phyloP scores from a whole-genome alignment of 1,140 invertebrate genomes.

The Pseudomyrmex flavicornis region DNA sequence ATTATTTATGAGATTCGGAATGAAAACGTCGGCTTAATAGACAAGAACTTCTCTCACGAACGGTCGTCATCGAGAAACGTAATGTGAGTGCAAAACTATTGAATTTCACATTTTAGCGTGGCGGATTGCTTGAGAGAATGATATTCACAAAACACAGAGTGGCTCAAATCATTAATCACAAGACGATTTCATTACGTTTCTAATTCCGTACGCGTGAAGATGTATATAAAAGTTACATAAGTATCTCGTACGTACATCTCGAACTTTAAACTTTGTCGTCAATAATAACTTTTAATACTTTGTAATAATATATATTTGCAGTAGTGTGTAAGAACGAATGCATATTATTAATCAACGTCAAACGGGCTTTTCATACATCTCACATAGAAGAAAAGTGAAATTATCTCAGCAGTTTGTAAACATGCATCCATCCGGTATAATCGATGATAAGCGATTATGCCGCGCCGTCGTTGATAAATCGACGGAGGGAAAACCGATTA shows the following conservation, averaged over 20 bases:
- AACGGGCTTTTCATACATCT: conserved; percentile 28
- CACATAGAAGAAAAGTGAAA: conserved; percentile 27
- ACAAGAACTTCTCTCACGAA: conserved; percentile 57
- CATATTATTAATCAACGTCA: conserved; percentile 41
- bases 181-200: no score
- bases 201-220: no score
- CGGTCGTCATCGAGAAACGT: conserved; percentile 11
- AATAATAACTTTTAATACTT: conserved; percentile 15
- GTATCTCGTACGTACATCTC: background rate
- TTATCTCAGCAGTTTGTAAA: conserved; percentile 52
- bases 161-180: conserved; percentile 6
- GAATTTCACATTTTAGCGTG: background rate
- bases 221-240: no score
- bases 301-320: no score
- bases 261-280: background rate
- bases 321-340: no score
- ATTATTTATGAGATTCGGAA: conserved; percentile 71
- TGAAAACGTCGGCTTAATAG: conserved; percentile 56
- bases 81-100: background rate
- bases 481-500: conserved; percentile 60
- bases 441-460: conserved; percentile 49
- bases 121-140: conserved; percentile 7
- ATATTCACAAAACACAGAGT: conserved; percentile 11
- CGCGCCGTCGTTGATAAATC: conserved; percentile 47
- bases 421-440: conserved; percentile 26